Conservation (phyloP, 1,140 invertebrate genomes). For the Mycetomoellerius zeteki region DNA sequence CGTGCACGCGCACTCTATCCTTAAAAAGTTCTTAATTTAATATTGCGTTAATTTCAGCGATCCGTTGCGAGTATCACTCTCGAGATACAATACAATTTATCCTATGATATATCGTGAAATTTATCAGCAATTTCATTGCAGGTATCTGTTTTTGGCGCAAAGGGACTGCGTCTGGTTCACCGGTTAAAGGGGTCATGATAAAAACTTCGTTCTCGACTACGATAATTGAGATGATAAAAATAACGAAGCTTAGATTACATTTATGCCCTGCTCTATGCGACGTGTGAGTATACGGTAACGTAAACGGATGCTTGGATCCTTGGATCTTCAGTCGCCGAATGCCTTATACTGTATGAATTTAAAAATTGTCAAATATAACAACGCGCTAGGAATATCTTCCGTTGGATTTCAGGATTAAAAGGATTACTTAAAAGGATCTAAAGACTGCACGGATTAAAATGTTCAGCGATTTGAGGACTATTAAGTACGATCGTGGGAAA, state of each 20-base stretch:
- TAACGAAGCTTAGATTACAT: conserved; percentile 64
- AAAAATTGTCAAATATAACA: conserved; percentile 31
- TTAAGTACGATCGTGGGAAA: not conserved
- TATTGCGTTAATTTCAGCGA: conserved; percentile 7
- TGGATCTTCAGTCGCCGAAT: conserved; percentile 49
- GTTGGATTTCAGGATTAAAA: conserved; percentile 14
- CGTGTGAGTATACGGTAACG: conserved; percentile 59
- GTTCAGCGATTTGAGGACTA: not conserved
- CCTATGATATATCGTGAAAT: conserved; percentile 4
- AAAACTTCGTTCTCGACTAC: conserved; percentile 46
- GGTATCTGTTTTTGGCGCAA: not conserved
- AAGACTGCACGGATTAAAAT: conserved; percentile 4
- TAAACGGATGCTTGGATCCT: conserved; percentile 57
- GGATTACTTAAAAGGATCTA: not conserved
- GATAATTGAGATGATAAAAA: conserved; percentile 50
- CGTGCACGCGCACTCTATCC: too few species aligned
- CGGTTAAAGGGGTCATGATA: conserved; percentile 50
- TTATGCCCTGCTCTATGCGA: conserved; percentile 53
- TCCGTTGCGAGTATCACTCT: not conserved
- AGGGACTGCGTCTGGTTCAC: not conserved
- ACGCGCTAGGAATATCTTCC: not conserved
- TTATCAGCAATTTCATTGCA: not conserved
- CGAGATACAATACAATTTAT: conserved; percentile 4
- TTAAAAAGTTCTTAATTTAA: conserved; percentile 18
- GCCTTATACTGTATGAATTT: conserved; percentile 7